These are phyloP conservation scores for Macroramphosus scolopax DNA, from an alignment of 2,797 vertebrate genomes.

Conservation along the genomic window DNA sequence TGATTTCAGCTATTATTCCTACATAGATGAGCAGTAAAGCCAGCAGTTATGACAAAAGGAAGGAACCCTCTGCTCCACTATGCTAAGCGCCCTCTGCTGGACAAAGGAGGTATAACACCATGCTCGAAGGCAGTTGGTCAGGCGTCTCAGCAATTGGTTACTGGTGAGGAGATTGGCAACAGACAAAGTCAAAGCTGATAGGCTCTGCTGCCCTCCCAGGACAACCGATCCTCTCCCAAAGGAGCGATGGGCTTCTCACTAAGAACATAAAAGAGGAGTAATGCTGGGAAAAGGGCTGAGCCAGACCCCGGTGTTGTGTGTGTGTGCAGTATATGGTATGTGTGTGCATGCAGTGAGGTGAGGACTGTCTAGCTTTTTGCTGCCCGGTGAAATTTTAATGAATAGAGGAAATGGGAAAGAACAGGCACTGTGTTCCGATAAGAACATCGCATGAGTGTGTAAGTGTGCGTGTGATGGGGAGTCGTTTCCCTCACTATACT, in stretches of 20 bases:
- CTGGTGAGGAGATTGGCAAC: slow-evolving; percentile 32
- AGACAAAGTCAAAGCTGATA: slow-evolving; percentile 52
- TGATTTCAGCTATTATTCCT: slow-evolving; percentile 67
- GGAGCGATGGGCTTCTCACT: slow-evolving; percentile 30
- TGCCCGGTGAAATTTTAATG: slow-evolving; percentile 12
- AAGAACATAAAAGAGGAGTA: slow-evolving; percentile 38
- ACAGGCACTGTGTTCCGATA: too few relatives aligned
- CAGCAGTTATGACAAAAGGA: slow-evolving; percentile 54
- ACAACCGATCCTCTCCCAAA: slow-evolving; percentile 32
- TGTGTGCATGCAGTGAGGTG: slow-evolving; percentile 15
- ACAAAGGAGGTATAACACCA: slow-evolving; percentile 16
- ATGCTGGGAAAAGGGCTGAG: slow-evolving; percentile 26
- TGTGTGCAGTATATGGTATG: neutral
- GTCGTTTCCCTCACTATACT: neutral
- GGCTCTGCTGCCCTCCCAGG: slow-evolving; percentile 45
- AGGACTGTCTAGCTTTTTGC: too few relatives aligned
- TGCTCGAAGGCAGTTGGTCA: slow-evolving; percentile 1
- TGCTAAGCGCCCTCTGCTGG: slow-evolving; percentile 67
- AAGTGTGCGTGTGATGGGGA: neutral
- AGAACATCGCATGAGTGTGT: too few relatives aligned
- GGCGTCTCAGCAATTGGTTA: slow-evolving; percentile 18
- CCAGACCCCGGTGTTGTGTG: slow-evolving; percentile 19
- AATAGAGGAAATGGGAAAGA: slow-evolving; percentile 13
- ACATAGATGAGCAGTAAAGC: slow-evolving; percentile 57
- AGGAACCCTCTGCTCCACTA: slow-evolving; percentile 27